A percentile compares a stretch with the other conserved stretches of the same genome.
Conservation (phyloP, 1,140 invertebrate genomes). For the Drosophila micromelanica region DNA sequence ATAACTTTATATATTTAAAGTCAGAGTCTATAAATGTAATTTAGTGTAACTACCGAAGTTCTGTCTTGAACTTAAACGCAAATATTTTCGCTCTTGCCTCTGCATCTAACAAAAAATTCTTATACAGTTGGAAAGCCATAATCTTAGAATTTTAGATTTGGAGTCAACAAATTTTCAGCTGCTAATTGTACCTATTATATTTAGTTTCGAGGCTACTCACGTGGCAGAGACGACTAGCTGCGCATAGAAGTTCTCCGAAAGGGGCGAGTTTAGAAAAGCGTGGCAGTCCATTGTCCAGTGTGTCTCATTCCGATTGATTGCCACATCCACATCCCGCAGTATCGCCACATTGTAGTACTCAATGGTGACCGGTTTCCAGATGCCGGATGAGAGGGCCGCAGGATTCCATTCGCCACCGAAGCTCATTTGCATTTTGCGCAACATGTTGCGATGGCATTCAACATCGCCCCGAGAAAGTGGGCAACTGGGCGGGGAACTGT, state of each 20-base stretch:
- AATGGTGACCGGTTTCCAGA: conserved; percentile 89
- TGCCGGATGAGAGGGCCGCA: conserved; percentile 95
- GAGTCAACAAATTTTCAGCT: too few relatives aligned
- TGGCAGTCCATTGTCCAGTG: conserved; percentile 85
- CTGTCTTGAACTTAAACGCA: too few relatives aligned
- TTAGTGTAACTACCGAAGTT: too few relatives aligned
- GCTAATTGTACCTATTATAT: too few relatives aligned
- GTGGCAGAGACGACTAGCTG: conserved; percentile 53
- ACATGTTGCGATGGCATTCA: conserved; percentile 96
- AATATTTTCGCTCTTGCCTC: too few relatives aligned
- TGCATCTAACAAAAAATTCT: too few relatives aligned
- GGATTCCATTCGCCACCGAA: conserved; percentile 99
- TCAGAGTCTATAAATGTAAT: too few relatives aligned
- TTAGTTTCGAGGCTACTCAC: conserved; percentile 28
- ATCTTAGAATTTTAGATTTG: too few relatives aligned
- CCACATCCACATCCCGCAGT: conserved; percentile 85
- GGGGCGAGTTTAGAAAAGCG: conserved; percentile 85
- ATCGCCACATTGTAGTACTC: conserved; percentile 86
- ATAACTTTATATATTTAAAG: too few relatives aligned
- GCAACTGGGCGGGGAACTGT: conserved; percentile 90
- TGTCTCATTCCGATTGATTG: conserved; percentile 74
- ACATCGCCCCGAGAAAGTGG: conserved; percentile 92
- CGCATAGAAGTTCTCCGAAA: conserved; percentile 50
- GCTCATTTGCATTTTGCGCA: conserved; percentile 98
- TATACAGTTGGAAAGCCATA: too few relatives aligned